Percentiles rank a stretch among this genome's conserved stretches.
phyloP scores from a whole-genome alignment of 1,140 invertebrate genomes.

The Drosophila dunni region DNA sequence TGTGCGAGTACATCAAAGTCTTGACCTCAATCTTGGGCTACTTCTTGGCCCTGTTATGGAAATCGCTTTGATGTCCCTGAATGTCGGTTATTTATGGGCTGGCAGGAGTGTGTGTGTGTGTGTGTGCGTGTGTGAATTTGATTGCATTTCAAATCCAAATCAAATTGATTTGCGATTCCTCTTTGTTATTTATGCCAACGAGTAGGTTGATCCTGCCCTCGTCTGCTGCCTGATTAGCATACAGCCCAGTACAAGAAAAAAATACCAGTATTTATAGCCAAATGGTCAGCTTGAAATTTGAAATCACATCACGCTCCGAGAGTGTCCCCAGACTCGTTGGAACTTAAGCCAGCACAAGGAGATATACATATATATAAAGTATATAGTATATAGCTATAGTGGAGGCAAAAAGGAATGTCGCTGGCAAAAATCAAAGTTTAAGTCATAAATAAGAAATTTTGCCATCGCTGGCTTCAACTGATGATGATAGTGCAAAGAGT shows the following conservation, averaged over 20 bases:
- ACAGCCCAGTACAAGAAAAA: background rate
- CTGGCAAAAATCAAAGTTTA: slow-evolving; percentile 61
- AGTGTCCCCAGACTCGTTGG: slow-evolving; percentile 11
- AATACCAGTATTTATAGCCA: slow-evolving; percentile 25
- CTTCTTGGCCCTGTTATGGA: no score
- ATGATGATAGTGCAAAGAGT: slow-evolving; percentile 56
- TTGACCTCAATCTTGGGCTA: background rate
- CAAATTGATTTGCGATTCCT: slow-evolving; percentile 43
- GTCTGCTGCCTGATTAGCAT: slow-evolving; percentile 14
- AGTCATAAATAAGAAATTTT: slow-evolving; percentile 63
- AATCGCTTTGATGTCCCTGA: slow-evolving; percentile 6
- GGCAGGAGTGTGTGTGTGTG: background rate
- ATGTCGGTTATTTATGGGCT: slow-evolving; percentile 4
- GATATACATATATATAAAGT: background rate
- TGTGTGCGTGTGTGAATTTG: background rate
- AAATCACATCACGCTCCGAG: slow-evolving; percentile 39
- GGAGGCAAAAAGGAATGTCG: slow-evolving; percentile 2
- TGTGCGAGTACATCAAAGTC: background rate
- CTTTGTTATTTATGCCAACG: slow-evolving; percentile 21
- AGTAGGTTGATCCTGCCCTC: background rate
- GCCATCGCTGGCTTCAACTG: slow-evolving; percentile 27
- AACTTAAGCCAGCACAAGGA: slow-evolving; percentile 27
- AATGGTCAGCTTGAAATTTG: slow-evolving; percentile 29
- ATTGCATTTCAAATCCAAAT: slow-evolving; percentile 36
- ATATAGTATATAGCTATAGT: background rate